phyloP scores from a whole-genome alignment of 2,113 vertebrate species.

The Barnardius zonarius region DNA sequence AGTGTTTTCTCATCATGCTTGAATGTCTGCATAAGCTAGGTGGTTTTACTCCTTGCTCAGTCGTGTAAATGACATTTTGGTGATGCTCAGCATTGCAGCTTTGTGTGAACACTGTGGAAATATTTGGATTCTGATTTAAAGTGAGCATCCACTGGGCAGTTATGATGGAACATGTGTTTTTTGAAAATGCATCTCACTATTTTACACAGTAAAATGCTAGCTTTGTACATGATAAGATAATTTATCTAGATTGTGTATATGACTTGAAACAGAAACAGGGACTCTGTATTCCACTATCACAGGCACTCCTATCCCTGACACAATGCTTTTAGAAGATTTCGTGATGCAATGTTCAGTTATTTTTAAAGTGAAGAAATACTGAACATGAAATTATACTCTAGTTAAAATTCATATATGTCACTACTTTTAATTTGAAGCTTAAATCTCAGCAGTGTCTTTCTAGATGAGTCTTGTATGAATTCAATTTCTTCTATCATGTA shows the following conservation, averaged over 20 bases:
- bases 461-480: neutral
- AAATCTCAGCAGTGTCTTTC: neutral
- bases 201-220: neutral
- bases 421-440: neutral
- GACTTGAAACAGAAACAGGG: neutral
- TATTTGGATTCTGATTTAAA: neutral
- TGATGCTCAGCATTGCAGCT: rapidly evolving
- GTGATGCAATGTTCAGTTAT: neutral
- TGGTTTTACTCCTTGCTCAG: neutral
- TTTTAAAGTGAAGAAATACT: neutral
- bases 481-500: neutral
- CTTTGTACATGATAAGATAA: neutral
- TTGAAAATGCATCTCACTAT: neutral
- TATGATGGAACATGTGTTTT: neutral
- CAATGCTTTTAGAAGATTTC: neutral
- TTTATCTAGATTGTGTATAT: neutral
- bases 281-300: neutral
- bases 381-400: neutral
- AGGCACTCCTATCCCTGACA: neutral
- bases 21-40: neutral
- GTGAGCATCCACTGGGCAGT: neutral
- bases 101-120: neutral
- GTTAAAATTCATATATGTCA: neutral
- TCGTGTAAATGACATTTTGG: neutral
- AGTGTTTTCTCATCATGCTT: neutral